Evolutionary conservation across 2,888 invertebrate species (phyloP).

Genomic region (Plagiodera versicolora): DNA sequence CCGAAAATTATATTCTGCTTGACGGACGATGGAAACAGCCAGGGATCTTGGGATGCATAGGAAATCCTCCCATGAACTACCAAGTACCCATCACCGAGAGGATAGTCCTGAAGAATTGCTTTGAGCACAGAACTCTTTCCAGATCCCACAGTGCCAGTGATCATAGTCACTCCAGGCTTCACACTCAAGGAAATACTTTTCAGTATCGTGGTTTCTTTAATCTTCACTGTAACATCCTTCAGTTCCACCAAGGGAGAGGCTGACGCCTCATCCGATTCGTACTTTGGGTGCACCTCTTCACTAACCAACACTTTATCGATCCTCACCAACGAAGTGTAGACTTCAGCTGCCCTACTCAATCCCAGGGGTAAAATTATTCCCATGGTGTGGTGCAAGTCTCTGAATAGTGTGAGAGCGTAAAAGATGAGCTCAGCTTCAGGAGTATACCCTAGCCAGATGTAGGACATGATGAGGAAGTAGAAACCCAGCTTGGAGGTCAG

Average conservation of each 20-base stretch:
- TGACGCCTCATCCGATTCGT: slow-evolving; percentile 23
- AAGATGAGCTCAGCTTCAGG: slow-evolving; percentile 83
- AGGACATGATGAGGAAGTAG: slow-evolving; percentile 56
- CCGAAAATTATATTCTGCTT: slow-evolving; percentile 69
- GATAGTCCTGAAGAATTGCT: slow-evolving; percentile 53
- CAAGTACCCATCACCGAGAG: slow-evolving; percentile 50
- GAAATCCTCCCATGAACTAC: slow-evolving; percentile 56
- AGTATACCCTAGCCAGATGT: slow-evolving; percentile 67
- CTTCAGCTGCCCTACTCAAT: slow-evolving; percentile 78
- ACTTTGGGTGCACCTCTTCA: slow-evolving; percentile 70
- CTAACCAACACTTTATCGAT: slow-evolving; percentile 61
- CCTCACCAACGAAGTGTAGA: slow-evolving; percentile 71
- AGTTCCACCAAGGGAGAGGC: slow-evolving; percentile 35
- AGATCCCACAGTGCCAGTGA: slow-evolving; percentile 68
- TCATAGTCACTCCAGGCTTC: slow-evolving; percentile 52
- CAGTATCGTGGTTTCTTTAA: slow-evolving; percentile 48
- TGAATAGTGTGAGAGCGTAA: slow-evolving; percentile 85
- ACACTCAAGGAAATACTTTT: slow-evolving; percentile 45
- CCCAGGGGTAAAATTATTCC: slow-evolving; percentile 86
- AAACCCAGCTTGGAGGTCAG: slow-evolving; percentile 45
- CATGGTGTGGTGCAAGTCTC: slow-evolving; percentile 80
- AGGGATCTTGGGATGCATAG: slow-evolving; percentile 66
- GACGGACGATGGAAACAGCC: slow-evolving; percentile 64
- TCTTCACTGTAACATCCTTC: slow-evolving; percentile 35
- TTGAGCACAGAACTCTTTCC: slow-evolving; percentile 61